A percentile compares a stretch with the other conserved stretches of the same genome.
These are phyloP conservation scores for Cryptotis parvus DNA, from an alignment of 2,113 vertebrate genomes.

Conservation along the genomic window DNA sequence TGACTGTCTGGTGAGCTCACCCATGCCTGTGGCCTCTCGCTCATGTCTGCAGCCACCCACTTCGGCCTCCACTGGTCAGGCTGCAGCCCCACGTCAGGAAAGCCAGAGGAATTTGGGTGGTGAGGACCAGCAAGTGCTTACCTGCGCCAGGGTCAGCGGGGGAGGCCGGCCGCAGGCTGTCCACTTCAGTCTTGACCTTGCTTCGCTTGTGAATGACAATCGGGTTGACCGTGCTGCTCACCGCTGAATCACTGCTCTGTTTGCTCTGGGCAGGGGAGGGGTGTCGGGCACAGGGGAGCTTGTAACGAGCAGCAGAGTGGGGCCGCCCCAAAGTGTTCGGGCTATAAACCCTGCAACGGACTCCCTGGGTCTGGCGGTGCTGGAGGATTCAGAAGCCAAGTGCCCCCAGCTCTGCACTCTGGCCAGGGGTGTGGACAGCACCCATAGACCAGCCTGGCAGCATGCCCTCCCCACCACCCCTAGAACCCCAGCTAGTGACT, in stretches of 20 bases:
- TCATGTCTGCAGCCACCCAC: background rate
- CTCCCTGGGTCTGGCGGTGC: background rate
- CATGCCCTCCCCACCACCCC: background rate
- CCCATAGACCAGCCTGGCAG: accelerated
- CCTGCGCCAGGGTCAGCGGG: slow-evolving; percentile 89
- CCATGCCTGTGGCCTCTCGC: too few species aligned
- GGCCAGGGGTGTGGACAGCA: background rate
- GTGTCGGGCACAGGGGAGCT: background rate
- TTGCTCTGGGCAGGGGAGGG: slow-evolving; percentile 83
- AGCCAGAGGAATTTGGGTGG: accelerated
- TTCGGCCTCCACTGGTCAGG: background rate
- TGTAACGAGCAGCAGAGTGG: background rate
- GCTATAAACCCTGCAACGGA: background rate
- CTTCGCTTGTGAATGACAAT: slow-evolving; percentile 91
- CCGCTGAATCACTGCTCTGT: slow-evolving; percentile 90
- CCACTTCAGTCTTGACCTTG: slow-evolving; percentile 93
- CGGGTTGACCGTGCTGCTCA: slow-evolving; percentile 95
- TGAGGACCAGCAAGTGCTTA: slow-evolving; percentile 75
- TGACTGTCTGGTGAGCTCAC: background rate
- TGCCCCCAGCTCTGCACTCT: background rate
- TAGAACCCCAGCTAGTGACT: background rate
- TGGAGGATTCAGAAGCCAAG: background rate
- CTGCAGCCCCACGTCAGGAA: background rate
- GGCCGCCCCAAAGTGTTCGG: background rate
- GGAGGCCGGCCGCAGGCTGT: slow-evolving; percentile 87